Conservation (phyloP, 2,888 invertebrate species). For the Eupithecia insigniata region DNA sequence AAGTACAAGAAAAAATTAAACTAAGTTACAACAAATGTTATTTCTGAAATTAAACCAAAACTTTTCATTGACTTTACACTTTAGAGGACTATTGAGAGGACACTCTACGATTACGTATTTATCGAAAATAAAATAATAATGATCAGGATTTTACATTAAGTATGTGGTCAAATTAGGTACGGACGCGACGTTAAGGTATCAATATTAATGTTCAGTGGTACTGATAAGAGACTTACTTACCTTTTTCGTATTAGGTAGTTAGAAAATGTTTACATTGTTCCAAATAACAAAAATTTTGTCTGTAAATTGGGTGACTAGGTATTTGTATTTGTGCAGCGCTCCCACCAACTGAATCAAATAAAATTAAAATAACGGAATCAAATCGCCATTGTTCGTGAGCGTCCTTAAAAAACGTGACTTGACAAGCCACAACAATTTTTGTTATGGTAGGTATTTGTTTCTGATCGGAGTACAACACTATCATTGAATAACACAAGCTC, state of each 20-base stretch:
- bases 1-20: neutral
- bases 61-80: neutral
- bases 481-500: slow-evolving; percentile 73
- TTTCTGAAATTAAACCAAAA: neutral
- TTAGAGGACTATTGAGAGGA: neutral
- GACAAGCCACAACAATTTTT: slow-evolving; percentile 5
- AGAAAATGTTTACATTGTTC: too few species aligned
- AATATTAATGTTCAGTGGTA: too few species aligned
- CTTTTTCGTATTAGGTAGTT: too few species aligned
- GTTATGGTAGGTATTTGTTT: neutral
- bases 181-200: too few species aligned
- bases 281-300: too few species aligned
- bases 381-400: neutral
- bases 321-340: too few species aligned
- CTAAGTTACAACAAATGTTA: neutral
- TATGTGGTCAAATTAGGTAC: too few species aligned
- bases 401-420: neutral
- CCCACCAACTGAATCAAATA: too few species aligned
- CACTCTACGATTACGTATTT: neutral
- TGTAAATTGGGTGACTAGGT: too few species aligned
- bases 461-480: slow-evolving; percentile 60
- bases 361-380: neutral
- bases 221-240: too few species aligned
- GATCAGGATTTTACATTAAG: too few species aligned
- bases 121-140: neutral